A percentile compares a stretch with the other conserved stretches of the same genome.
Evolutionary conservation across 2,888 invertebrate genomes (phyloP).

Genomic region (Phymatocera aterrima): DNA sequence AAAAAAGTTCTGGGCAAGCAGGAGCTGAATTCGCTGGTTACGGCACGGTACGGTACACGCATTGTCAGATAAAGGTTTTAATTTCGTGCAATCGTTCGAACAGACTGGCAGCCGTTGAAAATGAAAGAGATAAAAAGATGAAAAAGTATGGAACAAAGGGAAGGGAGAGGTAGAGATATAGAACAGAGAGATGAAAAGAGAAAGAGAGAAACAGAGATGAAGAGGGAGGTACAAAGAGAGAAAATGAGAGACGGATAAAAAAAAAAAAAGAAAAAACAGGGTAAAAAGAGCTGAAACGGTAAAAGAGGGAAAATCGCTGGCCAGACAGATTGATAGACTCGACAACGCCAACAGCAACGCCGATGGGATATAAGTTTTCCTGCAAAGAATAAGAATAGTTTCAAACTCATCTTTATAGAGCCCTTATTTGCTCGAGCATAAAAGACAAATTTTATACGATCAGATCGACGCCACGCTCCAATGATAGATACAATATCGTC

Average conservation of each 20-base stretch:
- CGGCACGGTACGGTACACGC: constrained; percentile 28
- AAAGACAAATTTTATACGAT: too few relatives aligned
- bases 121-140: constrained; percentile 45
- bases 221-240: constrained; percentile 21
- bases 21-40: neutral
- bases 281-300: constrained; percentile 48
- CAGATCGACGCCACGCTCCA: too few relatives aligned
- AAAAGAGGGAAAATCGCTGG: constrained; percentile 30
- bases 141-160: constrained; percentile 49
- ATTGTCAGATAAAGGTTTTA: constrained; percentile 64
- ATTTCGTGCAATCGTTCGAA: constrained; percentile 56
- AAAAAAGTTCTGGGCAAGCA: neutral
- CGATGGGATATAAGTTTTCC: constrained; percentile 16
- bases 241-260: constrained; percentile 46
- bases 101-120: constrained; percentile 37
- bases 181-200: constrained; percentile 40
- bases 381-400: neutral
- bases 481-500: too few relatives aligned
- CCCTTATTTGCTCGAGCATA: neutral
- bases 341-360: constrained; percentile 13
- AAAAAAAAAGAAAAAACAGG: constrained; percentile 37
- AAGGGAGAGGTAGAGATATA: constrained; percentile 37
- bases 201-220: constrained; percentile 20
- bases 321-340: constrained; percentile 31
- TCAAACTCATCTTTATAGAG: neutral